Base-by-base conservation (phyloP, 2,113 vertebrate genomes). In the Grammomys dolichurus region DNA sequence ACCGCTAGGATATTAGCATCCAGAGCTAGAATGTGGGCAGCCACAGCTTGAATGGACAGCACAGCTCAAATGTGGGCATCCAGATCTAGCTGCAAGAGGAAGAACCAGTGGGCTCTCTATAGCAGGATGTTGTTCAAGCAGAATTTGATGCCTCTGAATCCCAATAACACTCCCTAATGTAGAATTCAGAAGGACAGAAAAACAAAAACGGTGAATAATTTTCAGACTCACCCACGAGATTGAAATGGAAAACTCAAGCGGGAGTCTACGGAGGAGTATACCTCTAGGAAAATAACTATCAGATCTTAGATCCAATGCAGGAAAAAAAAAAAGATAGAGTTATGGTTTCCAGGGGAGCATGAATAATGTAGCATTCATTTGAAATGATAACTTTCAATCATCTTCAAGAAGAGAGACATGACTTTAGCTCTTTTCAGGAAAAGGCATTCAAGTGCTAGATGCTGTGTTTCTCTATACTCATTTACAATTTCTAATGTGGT, bases 351-450 rank as follows among this genome's bases (percentile, higher is more conserved):
- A 91, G 73, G 58, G 51, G 26, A 51, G 87, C 87, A 94, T 96
- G 93, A 97, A 96, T 96, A 98, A 97, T 97, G 82, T 43, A 97
- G 87, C 89, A 89, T 95, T 94, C 36, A 94, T 88, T 91, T 96
- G 70, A 96, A 97, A 81, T 94, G 87, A 87, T 96, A 95, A 95
- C 75, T 96, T 93, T 96, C 75, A 88, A 85, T 94, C 89, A 95
- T 91, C 86, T 96, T 96, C 80, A 96, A 93, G 69, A 82, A 95
- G 54, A 91, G 33, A 81, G 4, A 36, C 16, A 54, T 81, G 88
- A 65, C 76, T 90, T 94, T 95, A 85, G 26, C 7, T 76, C 86
- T 91, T 89, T 90, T 87, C 51, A 91, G 73, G 91, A 87, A 70
- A 95, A 92, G 60, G 77, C 81, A 90, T 87, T 84, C 91, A 93